These are phyloP conservation scores for Pantala flavescens DNA, from an alignment of 1,140 invertebrate genomes.

Conservation along the genomic window DNA sequence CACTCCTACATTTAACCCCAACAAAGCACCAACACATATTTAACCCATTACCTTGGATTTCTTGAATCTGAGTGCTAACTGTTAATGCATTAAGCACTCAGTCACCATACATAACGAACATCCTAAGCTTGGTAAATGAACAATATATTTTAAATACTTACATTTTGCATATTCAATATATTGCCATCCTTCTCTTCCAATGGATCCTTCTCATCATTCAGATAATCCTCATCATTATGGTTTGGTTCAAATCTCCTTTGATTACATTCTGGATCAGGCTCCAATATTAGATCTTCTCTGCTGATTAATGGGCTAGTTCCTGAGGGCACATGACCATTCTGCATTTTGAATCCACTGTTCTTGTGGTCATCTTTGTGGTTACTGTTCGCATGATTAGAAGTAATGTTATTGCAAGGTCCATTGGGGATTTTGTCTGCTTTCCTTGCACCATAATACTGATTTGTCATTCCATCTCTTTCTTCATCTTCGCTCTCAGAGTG, in stretches of 20 bases:
- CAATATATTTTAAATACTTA: too few species aligned
- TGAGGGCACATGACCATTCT: not conserved
- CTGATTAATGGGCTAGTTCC: conserved; percentile 38
- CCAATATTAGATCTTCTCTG: conserved; percentile 48
- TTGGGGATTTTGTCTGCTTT: not conserved
- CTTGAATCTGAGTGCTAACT: too few species aligned
- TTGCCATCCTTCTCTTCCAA: not conserved
- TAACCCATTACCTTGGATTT: too few species aligned
- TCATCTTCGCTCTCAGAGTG: conserved; percentile 42
- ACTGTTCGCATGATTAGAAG: not conserved
- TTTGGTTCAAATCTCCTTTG: not conserved
- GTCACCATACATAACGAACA: too few species aligned
- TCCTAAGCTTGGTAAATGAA: too few species aligned
- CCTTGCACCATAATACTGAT: not conserved
- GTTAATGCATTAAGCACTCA: too few species aligned
- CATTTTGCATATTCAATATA: too few species aligned
- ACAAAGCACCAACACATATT: too few species aligned
- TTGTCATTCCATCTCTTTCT: not conserved
- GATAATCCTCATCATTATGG: not conserved
- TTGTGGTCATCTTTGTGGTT: not conserved
- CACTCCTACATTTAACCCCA: too few species aligned
- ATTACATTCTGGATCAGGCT: conserved; percentile 40
- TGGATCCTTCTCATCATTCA: not conserved
- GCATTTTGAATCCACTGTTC: not conserved
- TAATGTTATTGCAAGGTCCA: not conserved